Evolutionary conservation across 2,113 vertebrate genomes (phyloP).

Genomic region (Colius striatus): DNA sequence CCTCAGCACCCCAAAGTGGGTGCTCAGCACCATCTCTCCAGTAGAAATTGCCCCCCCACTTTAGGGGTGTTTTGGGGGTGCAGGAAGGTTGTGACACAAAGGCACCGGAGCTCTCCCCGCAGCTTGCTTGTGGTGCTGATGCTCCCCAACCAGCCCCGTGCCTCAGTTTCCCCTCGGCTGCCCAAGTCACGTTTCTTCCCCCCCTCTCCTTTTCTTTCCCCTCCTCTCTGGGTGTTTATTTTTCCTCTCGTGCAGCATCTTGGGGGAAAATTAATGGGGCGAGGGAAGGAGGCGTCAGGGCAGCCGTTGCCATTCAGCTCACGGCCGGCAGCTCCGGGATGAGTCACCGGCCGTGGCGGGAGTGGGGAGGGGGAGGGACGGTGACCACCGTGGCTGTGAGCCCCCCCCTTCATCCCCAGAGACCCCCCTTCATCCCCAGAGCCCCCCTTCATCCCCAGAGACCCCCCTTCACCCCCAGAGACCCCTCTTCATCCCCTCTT

Average conservation of each 20-base stretch:
- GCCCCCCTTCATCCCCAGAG: no score
- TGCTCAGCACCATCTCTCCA: no score
- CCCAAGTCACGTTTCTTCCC: not conserved
- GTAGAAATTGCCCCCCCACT: not conserved
- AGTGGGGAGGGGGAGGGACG: not conserved
- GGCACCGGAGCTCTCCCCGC: not conserved
- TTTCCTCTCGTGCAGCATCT: not conserved
- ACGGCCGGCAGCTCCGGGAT: not conserved
- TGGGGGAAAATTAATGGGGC: not conserved
- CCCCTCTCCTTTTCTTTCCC: no score
- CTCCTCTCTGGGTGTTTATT: not conserved
- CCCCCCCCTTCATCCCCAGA: not conserved
- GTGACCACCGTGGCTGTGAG: not conserved
- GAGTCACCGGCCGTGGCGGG: not conserved
- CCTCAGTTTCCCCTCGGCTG: not conserved
- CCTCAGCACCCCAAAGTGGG: not conserved
- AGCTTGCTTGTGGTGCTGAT: no score
- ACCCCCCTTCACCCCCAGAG: not conserved
- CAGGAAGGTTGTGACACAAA: no score
- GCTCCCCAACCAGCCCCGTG: no score
- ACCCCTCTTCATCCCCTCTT: not conserved
- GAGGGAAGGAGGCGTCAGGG: not conserved
- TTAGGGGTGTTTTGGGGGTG: not conserved
- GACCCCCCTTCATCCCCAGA: no score
- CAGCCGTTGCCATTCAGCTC: not conserved